Evolutionary conservation across 2,888 invertebrate genomes (phyloP).

Genomic region (Nematopogon swammerdamellus): DNA sequence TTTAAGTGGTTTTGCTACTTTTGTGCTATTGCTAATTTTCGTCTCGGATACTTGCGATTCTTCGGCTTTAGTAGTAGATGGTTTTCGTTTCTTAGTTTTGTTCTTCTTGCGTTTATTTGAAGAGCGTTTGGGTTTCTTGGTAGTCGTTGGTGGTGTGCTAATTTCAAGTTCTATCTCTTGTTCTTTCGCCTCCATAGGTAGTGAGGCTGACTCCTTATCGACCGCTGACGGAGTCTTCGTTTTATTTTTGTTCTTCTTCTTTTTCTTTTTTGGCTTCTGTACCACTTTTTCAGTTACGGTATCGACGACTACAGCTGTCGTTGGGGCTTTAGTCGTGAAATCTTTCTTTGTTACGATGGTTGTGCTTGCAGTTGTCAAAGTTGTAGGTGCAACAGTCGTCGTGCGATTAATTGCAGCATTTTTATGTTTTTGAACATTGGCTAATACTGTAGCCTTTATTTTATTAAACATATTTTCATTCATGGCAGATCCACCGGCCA

Average conservation of each 20-base stretch:
- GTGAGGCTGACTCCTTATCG: slow-evolving; percentile 32
- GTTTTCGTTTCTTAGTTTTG: slow-evolving; percentile 60
- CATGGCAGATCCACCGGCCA: slow-evolving; percentile 44
- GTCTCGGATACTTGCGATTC: slow-evolving; percentile 29
- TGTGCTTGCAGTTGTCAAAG: slow-evolving; percentile 22
- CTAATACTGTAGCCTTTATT: slow-evolving; percentile 59
- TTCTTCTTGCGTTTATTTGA: slow-evolving; percentile 47
- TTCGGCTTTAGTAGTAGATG: slow-evolving; percentile 32
- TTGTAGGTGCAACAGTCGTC: slow-evolving; percentile 21
- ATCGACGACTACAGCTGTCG: slow-evolving; percentile 15
- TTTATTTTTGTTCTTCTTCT: slow-evolving; percentile 30
- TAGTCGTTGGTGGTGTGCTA: slow-evolving; percentile 40
- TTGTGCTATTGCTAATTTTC: slow-evolving; percentile 56
- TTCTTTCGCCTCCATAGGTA: slow-evolving; percentile 46
- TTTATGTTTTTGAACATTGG: slow-evolving; percentile 52
- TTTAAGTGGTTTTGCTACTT: slow-evolving; percentile 34
- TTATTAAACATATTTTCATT: slow-evolving; percentile 55
- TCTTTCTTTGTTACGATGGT: slow-evolving; percentile 22
- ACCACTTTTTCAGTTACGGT: slow-evolving; percentile 27
- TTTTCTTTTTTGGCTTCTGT: slow-evolving; percentile 34
- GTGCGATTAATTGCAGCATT: slow-evolving; percentile 23
- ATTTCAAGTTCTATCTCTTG: slow-evolving; percentile 49
- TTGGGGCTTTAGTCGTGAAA: slow-evolving; percentile 21
- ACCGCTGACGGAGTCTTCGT: slow-evolving; percentile 25
- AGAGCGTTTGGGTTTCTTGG: slow-evolving; percentile 45